Evolutionary conservation across 1,140 invertebrate genomes (phyloP), one percentile per base, ranked within the genome.

Genomic region (Drosophila asahinai): DNA sequence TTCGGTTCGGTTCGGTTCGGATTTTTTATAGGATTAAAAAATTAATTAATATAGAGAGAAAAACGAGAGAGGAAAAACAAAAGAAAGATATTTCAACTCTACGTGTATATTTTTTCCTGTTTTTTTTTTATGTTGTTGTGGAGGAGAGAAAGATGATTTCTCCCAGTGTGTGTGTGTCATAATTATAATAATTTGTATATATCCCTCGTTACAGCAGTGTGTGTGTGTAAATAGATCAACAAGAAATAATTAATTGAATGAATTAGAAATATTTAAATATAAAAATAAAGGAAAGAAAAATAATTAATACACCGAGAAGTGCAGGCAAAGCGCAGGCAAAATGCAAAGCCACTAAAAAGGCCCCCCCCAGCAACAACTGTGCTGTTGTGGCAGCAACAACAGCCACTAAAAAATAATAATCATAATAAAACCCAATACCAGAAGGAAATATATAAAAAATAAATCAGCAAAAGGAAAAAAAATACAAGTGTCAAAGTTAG

Each of bases 141-240:
- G 5, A 55, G 8, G 4, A 22, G 12, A 38, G 19, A 19, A 14
- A 4, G 36, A 36, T 17, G 30, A 14, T 36, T n/a, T n/a, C 40
- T 36, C 1, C 3, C 33, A 36, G 51, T 52, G 17, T 54, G 11
- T 19, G 51, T 54, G 6, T 5, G 2, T 45, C 12, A 59, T 43
- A 43, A 25, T 30, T 42, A 42, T 40, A n/a, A 57, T 57, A 38
- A 25, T 43, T 22, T 38, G 14, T 15, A n/a, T 43, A 61, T 40
- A 61, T 43, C 55, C 51, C 12, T 30, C 14, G n/a, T 57, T 38
- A 58, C 77, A 86, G 82, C 82, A 77, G 77, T 71, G 58, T 68
- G 61, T 62, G 57, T 75, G 67, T 84, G 77, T 77, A 77, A 81
- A 84, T 81, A 84, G 55, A 49, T 63, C 57, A 84, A 72, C n/a